These are phyloP conservation scores for Ptychodera flava DNA, from an alignment of 35 echinoderm and acorn worm genomes.

Conservation along the genomic window DNA sequence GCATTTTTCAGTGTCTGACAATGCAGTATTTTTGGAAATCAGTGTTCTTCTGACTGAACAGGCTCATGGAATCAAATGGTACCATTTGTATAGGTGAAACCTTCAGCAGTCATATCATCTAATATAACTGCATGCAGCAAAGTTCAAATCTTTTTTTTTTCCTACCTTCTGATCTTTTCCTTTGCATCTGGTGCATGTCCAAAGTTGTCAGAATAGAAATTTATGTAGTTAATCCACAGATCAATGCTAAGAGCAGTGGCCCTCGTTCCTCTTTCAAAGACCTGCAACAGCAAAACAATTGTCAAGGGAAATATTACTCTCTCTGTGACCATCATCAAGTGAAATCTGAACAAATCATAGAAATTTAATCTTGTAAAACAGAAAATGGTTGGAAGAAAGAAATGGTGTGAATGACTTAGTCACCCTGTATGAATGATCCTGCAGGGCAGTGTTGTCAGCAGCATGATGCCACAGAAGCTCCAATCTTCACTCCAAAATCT, in stretches of 20 bases:
- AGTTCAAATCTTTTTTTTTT: no score
- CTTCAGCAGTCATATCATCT: no score
- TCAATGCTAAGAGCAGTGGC: constrained; percentile 69
- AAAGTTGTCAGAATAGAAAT: constrained; percentile 36
- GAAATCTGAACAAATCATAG: not conserved
- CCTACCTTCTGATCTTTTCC: constrained; percentile 70
- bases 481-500: not conserved
- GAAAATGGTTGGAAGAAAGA: not conserved
- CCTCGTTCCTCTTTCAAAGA: constrained; percentile 69
- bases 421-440: not conserved
- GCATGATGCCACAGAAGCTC: not conserved
- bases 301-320: not conserved
- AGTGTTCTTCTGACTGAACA: no score
- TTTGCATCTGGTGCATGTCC: constrained; percentile 28
- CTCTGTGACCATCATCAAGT: not conserved
- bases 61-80: no score
- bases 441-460: no score
- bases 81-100: no score
- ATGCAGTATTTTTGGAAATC: no score
- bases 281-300: constrained; percentile 32
- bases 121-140: no score
- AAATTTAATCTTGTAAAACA: not conserved
- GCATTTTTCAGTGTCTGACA: no score
- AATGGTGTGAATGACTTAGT: not conserved
- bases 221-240: constrained; percentile 94